phyloP scores from a whole-genome alignment of 2,113 vertebrate genomes.

The Arvicanthis niloticus region DNA sequence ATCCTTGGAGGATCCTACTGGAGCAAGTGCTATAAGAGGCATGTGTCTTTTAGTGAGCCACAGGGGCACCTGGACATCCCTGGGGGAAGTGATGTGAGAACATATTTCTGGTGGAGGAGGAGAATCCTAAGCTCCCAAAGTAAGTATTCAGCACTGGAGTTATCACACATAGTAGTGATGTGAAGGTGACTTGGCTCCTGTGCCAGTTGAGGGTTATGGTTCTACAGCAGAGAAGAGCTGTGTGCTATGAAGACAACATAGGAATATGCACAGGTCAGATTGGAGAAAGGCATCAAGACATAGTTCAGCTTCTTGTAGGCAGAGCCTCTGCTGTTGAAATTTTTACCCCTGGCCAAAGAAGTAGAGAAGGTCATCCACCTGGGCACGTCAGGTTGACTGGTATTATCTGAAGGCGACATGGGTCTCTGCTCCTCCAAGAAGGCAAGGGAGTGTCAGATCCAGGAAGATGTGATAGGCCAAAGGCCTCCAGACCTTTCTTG shows the following conservation, averaged over 20 bases:
- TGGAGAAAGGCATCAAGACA: background rate
- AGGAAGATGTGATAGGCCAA: background rate
- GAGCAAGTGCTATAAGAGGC: background rate
- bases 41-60: background rate
- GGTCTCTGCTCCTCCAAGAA: background rate
- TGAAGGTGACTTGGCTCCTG: background rate
- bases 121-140: background rate
- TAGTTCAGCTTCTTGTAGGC: background rate
- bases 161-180: background rate
- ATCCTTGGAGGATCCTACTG: background rate
- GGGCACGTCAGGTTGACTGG: too few species aligned
- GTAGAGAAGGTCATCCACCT: background rate
- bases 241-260: background rate
- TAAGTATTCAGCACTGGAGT: background rate
- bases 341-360: background rate
- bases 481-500: background rate
- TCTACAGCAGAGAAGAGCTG: background rate
- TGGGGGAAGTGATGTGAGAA: background rate
- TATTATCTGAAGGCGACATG: background rate
- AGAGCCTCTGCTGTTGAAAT: background rate
- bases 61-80: background rate
- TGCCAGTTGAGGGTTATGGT: background rate
- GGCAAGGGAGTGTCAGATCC: background rate
- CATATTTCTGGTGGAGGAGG: background rate
- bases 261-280: background rate